Percentiles rank a stretch among this genome's conserved stretches.
phyloP scores from a whole-genome alignment of 2,888 invertebrate species.

The Fissipunctia ypsillon region DNA sequence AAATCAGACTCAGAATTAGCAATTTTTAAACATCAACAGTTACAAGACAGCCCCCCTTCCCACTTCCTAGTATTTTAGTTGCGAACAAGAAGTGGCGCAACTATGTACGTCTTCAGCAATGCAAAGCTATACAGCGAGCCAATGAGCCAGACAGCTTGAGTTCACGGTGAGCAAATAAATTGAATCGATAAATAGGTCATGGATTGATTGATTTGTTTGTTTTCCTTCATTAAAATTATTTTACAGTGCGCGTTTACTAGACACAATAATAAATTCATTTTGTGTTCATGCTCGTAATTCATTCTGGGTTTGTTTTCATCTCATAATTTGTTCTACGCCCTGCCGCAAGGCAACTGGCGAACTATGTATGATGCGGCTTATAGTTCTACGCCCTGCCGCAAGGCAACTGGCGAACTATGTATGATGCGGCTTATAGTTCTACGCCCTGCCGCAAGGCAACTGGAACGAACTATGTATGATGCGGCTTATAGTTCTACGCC shows the following conservation, averaged over 20 bases:
- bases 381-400: too few species aligned
- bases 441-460: too few species aligned
- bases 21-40: neutral
- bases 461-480: too few species aligned
- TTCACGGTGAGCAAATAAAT: neutral
- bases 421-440: too few species aligned
- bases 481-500: too few species aligned
- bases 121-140: neutral
- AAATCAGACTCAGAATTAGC: neutral
- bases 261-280: neutral
- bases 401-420: too few species aligned
- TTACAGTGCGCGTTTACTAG: neutral
- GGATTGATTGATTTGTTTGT: neutral
- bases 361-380: too few species aligned
- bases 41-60: neutral
- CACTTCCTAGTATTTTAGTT: neutral
- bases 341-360: too few species aligned
- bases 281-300: neutral
- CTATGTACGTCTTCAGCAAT: too few species aligned
- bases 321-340: neutral
- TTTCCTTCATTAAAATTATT: conserved; percentile 4
- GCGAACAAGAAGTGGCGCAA: neutral
- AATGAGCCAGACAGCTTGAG: neutral
- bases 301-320: conserved; percentile 2
- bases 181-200: neutral